A percentile compares a stretch with the other conserved stretches of the same genome.
Conservation (phyloP, 2,888 invertebrate species). For the Folsomia manolachei region DNA sequence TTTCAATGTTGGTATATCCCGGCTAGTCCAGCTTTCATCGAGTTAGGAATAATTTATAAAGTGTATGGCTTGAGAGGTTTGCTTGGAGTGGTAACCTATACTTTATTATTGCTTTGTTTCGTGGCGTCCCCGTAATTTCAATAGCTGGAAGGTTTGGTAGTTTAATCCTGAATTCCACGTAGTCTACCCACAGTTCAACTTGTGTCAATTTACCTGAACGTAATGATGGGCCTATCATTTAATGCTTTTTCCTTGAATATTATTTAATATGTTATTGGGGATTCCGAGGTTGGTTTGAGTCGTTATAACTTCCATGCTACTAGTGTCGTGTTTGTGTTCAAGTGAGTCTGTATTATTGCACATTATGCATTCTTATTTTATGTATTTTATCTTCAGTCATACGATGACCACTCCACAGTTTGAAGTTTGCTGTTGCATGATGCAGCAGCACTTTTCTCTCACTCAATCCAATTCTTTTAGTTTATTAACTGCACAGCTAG, state of each 20-base stretch:
- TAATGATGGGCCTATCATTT: background rate
- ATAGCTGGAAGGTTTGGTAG: background rate
- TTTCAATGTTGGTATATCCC: background rate
- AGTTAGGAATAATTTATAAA: conserved; percentile 5
- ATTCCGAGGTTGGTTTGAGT: background rate
- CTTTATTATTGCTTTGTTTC: background rate
- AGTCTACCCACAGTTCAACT: background rate
- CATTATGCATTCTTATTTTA: background rate
- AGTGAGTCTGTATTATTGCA: too few relatives aligned
- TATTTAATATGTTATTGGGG: background rate
- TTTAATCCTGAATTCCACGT: background rate
- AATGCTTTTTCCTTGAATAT: background rate
- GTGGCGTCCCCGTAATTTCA: background rate
- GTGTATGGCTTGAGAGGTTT: background rate
- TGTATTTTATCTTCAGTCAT: background rate
- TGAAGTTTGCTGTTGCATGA: background rate
- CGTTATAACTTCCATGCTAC: background rate
- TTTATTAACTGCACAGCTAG: too few relatives aligned
- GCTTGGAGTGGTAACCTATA: background rate
- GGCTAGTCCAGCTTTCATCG: conserved; percentile 3
- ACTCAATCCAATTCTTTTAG: background rate
- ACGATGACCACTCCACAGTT: background rate
- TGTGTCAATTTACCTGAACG: background rate
- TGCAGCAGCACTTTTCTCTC: background rate
- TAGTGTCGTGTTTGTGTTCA: background rate